phyloP scores from a whole-genome alignment of 2,113 vertebrate species.

The Leucopsar rothschildi region DNA sequence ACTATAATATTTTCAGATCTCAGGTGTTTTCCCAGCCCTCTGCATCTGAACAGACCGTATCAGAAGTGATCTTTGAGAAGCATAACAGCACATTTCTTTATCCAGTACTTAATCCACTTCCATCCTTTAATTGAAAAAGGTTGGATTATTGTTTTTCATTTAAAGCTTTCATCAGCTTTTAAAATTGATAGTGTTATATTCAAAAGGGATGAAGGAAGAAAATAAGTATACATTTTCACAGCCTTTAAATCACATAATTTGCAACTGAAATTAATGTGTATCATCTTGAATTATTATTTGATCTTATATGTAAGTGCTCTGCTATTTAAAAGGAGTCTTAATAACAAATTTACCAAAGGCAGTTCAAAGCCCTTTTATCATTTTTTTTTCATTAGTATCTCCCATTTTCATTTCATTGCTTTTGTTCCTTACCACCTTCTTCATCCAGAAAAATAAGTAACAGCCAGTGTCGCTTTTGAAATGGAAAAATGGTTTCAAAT shows the following conservation, averaged over 20 bases:
- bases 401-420: slow-evolving; percentile 65
- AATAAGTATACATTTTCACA: slow-evolving; percentile 43
- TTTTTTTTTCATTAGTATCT: slow-evolving; percentile 66
- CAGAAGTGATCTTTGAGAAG: not conserved
- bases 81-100: not conserved
- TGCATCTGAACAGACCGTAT: not conserved
- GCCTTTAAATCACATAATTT: slow-evolving; percentile 55
- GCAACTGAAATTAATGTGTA: slow-evolving; percentile 41
- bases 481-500: slow-evolving; percentile 84
- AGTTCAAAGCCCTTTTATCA: slow-evolving; percentile 46
- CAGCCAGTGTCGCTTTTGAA: slow-evolving; percentile 75
- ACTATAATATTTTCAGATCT: not conserved
- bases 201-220: slow-evolving; percentile 41
- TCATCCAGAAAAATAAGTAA: slow-evolving; percentile 71
- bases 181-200: slow-evolving; percentile 41
- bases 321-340: slow-evolving; percentile 51
- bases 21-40: not conserved
- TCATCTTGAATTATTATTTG: slow-evolving; percentile 65
- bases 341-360: slow-evolving; percentile 57
- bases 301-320: slow-evolving; percentile 47
- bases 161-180: slow-evolving; percentile 47
- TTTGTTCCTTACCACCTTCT: slow-evolving; percentile 68
- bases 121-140: slow-evolving; percentile 52
- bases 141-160: slow-evolving; percentile 54
- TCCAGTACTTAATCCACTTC: slow-evolving; percentile 11